These are phyloP conservation scores for Mechanitis messenoides DNA, from an alignment of 2,888 invertebrate genomes.

Conservation along the genomic window DNA sequence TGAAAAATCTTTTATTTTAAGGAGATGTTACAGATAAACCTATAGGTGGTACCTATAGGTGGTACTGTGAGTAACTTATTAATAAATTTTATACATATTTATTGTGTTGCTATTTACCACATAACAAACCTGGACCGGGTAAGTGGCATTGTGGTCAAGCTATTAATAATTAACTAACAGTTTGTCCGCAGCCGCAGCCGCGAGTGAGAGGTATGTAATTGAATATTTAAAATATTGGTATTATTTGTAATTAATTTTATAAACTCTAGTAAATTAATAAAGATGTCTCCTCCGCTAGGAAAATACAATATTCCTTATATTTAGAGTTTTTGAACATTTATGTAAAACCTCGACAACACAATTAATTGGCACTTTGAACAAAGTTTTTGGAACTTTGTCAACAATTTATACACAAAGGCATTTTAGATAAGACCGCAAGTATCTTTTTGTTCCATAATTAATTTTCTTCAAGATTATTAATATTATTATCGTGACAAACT, in stretches of 20 bases:
- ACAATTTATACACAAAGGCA: constrained; percentile 38
- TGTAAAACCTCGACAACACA: constrained; percentile 25
- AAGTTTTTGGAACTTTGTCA: constrained; percentile 39
- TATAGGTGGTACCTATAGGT: too few relatives aligned
- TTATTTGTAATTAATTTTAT: not conserved
- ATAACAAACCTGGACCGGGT: too few relatives aligned
- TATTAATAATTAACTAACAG: too few relatives aligned
- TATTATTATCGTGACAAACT: constrained; percentile 31
- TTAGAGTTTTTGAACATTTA: constrained; percentile 18
- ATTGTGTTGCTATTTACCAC: too few relatives aligned
- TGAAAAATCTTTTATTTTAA: too few relatives aligned
- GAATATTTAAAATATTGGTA: not conserved
- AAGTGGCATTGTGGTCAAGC: too few relatives aligned
- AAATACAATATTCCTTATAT: constrained; percentile 12
- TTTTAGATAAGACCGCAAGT: constrained; percentile 36
- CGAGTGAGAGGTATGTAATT: not conserved
- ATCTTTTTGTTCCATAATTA: constrained; percentile 38
- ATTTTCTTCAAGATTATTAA: constrained; percentile 34
- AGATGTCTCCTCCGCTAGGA: not conserved
- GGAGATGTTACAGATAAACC: too few relatives aligned
- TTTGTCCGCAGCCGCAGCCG: too few relatives aligned
- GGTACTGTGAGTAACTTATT: too few relatives aligned
- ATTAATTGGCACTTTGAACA: constrained; percentile 47
- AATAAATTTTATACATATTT: too few relatives aligned
- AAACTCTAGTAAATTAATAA: not conserved